Percentiles rank a stretch among this genome's conserved stretches.
Conservation (phyloP, 2,113 vertebrate species). For the Psilopogon haemacephalus region DNA sequence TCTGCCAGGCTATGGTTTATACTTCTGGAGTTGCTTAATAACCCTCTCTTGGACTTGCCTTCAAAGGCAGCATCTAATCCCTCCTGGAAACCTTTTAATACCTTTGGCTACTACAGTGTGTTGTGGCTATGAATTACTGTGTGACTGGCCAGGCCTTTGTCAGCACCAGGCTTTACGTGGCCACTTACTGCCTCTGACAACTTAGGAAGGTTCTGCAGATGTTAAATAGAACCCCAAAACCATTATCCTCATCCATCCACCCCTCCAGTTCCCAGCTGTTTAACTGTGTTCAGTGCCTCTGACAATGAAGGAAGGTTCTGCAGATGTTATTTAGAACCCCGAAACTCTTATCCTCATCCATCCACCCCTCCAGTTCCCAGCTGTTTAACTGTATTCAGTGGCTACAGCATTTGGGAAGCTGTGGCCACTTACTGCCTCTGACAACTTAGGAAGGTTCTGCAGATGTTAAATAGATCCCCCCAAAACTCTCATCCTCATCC, state of each 20-base stretch:
- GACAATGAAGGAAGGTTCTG: not conserved
- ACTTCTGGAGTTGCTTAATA: constrained; percentile 9
- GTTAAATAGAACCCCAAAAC: not conserved
- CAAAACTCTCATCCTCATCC: not conserved
- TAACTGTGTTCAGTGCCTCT: fast-evolving
- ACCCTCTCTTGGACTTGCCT: not conserved
- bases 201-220: not conserved
- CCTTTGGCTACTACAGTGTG: not conserved
- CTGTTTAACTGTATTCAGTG: fast-evolving
- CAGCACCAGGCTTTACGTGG: not conserved
- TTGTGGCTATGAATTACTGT: not conserved
- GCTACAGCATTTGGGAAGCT: not conserved
- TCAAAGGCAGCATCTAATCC: constrained; percentile 18
- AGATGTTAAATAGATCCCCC: not conserved
- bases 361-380: fast-evolving
- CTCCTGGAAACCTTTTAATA: constrained; percentile 4
- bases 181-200: not conserved
- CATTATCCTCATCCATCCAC: not conserved
- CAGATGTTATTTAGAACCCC: not conserved
- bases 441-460: not conserved
- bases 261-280: fast-evolving
- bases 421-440: not conserved
- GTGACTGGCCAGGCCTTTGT: not conserved
- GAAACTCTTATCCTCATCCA: not conserved
- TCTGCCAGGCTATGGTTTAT: not conserved